Evolutionary conservation across 2,113 vertebrate genomes (phyloP).

Genomic region (Rhea pennata): DNA sequence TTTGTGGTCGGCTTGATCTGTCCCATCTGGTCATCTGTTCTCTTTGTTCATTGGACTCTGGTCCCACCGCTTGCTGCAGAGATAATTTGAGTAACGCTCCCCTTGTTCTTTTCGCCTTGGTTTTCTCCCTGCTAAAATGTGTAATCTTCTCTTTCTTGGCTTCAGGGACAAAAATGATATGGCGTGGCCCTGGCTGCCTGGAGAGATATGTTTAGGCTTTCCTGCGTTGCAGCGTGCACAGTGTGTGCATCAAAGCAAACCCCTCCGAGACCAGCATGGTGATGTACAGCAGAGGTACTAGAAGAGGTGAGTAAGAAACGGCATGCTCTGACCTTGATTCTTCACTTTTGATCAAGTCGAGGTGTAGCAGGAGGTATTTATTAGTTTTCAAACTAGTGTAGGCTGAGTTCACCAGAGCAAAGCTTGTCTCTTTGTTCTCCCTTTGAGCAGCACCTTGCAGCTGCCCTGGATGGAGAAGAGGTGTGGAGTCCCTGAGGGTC

Average conservation of each 20-base stretch:
- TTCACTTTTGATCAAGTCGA: background rate
- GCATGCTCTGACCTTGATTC: rapidly evolving
- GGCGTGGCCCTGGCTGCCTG: conserved; percentile 15
- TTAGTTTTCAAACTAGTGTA: background rate
- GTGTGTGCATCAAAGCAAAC: background rate
- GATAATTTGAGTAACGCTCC: conserved; percentile 46
- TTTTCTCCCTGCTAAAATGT: conserved; percentile 34
- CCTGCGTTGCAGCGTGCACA: background rate
- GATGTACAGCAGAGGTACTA: rapidly evolving
- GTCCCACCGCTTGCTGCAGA: background rate
- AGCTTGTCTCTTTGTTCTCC: background rate
- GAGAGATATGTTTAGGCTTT: conserved; percentile 45
- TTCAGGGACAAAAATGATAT: background rate
- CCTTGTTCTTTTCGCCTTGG: background rate
- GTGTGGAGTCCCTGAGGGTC: background rate
- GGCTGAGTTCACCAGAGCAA: background rate
- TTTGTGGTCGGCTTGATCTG: conserved; percentile 57
- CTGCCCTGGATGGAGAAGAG: background rate
- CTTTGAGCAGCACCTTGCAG: background rate
- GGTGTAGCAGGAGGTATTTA: background rate
- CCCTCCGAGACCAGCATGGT: background rate
- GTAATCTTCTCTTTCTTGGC: conserved; percentile 5
- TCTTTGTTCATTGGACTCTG: conserved; percentile 21
- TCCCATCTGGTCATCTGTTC: conserved; percentile 58
- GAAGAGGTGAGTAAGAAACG: background rate